phyloP scores from a whole-genome alignment of 2,888 invertebrate genomes.

The Notocelia uddmanniana region DNA sequence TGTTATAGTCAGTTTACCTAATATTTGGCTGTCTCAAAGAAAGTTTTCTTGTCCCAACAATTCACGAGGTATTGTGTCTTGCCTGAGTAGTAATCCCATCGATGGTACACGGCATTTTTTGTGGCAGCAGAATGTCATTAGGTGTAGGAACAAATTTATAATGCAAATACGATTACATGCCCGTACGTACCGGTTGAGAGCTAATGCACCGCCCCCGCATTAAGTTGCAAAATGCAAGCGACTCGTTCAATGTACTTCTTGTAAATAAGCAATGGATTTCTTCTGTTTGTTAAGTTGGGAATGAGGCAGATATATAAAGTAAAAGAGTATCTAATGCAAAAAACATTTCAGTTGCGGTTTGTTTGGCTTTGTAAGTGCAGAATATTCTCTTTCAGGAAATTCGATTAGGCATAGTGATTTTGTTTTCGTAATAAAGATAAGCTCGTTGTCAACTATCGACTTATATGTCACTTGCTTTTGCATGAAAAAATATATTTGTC shows the following conservation, averaged over 20 bases:
- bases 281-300: constrained; percentile 27
- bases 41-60: too few species aligned
- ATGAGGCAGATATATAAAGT: background rate
- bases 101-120: constrained; percentile 33
- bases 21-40: too few species aligned
- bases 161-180: constrained; percentile 84
- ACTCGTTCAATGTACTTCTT: constrained; percentile 64
- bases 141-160: constrained; percentile 82
- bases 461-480: too few species aligned
- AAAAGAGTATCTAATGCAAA: background rate
- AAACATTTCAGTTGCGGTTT: background rate
- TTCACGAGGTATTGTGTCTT: background rate
- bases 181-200: constrained; percentile 65
- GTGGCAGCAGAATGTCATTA: constrained; percentile 76
- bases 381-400: background rate
- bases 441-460: background rate
- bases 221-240: constrained; percentile 77
- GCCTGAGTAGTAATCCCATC: background rate
- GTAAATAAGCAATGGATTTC: constrained; percentile 60
- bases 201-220: constrained; percentile 80
- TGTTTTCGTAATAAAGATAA: too few species aligned
- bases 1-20: too few species aligned
- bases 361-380: background rate
- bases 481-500: background rate
- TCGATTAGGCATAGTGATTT: too few species aligned